Evolutionary conservation across 2,113 vertebrate species (phyloP).

Genomic region (Hippocampus guttulatus): DNA sequence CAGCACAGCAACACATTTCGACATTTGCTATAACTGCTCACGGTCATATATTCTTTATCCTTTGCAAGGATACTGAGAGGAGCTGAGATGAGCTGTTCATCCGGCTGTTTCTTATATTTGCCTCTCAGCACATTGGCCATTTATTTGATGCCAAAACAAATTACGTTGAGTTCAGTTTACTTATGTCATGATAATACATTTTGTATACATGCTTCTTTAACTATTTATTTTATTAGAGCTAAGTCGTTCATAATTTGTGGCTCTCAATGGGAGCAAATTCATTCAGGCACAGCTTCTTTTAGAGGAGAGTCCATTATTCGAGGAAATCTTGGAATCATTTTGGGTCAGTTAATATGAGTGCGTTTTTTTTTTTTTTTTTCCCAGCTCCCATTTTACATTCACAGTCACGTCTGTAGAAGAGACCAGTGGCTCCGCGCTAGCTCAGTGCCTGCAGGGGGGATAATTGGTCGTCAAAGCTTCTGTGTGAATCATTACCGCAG

Average conservation of each 20-base stretch:
- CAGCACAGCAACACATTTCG: too few species aligned
- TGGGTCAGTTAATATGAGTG: background rate
- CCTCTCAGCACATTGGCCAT: too few species aligned
- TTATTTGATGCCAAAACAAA: too few species aligned
- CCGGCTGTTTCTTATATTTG: too few species aligned
- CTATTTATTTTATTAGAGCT: background rate
- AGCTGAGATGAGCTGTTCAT: too few species aligned
- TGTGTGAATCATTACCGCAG: constrained; percentile 57
- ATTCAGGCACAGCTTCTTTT: background rate
- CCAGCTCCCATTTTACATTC: constrained; percentile 9
- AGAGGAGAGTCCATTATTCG: background rate
- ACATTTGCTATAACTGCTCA: too few species aligned
- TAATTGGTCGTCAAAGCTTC: constrained; percentile 62
- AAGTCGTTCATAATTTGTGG: background rate
- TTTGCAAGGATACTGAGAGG: too few species aligned
- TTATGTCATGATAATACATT: too few species aligned
- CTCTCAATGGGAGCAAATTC: background rate
- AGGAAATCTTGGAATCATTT: background rate
- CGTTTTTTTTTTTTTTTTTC: background rate
- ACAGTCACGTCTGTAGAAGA: constrained; percentile 1
- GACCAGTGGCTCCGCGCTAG: constrained; percentile 35
- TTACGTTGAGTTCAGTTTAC: too few species aligned
- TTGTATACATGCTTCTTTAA: too few species aligned
- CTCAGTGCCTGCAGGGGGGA: constrained; percentile 28
- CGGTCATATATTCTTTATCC: too few species aligned